phyloP scores from a whole-genome alignment of 37 sponge, comb jelly and placozoan genomes.

The Crambe crambe region DNA sequence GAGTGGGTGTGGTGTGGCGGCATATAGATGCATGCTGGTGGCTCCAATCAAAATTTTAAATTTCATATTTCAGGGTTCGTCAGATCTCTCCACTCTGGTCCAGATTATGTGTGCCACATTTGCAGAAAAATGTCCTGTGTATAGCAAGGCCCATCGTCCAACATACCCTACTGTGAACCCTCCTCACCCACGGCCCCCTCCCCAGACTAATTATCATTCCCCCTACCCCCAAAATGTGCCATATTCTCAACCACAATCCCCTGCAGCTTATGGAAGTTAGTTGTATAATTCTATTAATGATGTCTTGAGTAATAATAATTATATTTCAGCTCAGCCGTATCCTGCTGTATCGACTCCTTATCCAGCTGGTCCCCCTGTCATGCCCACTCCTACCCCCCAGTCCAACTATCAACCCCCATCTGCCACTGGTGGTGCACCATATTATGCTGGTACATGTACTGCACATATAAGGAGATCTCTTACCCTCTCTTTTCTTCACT shows the following conservation, averaged over 20 bases:
- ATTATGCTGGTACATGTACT: background rate
- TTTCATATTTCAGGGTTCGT: conserved; percentile 41
- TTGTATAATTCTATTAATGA: background rate
- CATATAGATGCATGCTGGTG: no score
- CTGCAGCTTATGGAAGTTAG: background rate
- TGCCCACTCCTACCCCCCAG: conserved; percentile 23
- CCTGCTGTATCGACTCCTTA: conserved; percentile 35
- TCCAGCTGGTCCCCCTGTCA: conserved; percentile 6
- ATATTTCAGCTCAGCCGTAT: background rate
- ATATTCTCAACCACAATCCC: no score
- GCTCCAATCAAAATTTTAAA: no score
- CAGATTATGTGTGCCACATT: conserved; percentile 90
- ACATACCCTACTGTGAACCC: conserved; percentile 18
- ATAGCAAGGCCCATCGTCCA: conserved; percentile 34
- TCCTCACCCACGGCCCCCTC: conserved; percentile 11
- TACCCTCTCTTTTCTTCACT: background rate
- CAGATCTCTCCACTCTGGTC: conserved; percentile 81
- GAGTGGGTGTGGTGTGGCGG: background rate
- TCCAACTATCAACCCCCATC: background rate
- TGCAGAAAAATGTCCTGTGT: conserved; percentile 90
- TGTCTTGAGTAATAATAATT: background rate
- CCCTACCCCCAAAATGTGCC: no score
- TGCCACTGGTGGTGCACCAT: background rate
- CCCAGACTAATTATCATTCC: no score
- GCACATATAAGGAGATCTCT: background rate